phyloP scores from a whole-genome alignment of 2,113 vertebrate species.

The Machaerirhynchus nigripectus region DNA sequence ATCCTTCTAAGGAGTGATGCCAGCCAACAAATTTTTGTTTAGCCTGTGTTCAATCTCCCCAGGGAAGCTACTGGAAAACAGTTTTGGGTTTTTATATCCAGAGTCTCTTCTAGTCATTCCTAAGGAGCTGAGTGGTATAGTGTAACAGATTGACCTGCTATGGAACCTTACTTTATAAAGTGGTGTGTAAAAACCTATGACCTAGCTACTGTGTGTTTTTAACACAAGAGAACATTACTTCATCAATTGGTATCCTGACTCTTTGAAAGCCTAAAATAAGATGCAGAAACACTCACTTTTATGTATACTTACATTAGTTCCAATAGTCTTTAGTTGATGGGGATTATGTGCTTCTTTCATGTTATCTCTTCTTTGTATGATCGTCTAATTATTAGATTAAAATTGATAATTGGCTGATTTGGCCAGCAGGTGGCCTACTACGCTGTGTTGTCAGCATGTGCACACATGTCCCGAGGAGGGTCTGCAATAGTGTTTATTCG shows the following conservation, averaged over 20 bases:
- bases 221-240: background rate
- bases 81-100: background rate
- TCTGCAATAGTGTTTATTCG: background rate
- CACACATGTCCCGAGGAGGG: background rate
- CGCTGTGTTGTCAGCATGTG: slow-evolving; percentile 47
- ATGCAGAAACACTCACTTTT: background rate
- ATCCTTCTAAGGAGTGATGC: background rate
- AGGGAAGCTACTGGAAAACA: background rate
- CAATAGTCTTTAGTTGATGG: background rate
- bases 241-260: background rate
- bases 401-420: slow-evolving; percentile 56
- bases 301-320: background rate
- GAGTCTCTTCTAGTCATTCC: background rate
- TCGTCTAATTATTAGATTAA: background rate
- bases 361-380: background rate
- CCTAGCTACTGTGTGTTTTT: background rate
- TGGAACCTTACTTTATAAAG: background rate
- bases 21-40: background rate
- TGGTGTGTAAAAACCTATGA: background rate
- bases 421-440: slow-evolving; percentile 77
- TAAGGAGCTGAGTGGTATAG: background rate
- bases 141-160: background rate
- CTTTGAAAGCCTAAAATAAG: background rate
- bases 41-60: background rate
- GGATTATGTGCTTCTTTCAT: background rate